A percentile compares a stretch with the other conserved stretches of the same genome.
Evolutionary conservation across 1,140 invertebrate genomes (phyloP).

Genomic region (Metaphire vulgaris): DNA sequence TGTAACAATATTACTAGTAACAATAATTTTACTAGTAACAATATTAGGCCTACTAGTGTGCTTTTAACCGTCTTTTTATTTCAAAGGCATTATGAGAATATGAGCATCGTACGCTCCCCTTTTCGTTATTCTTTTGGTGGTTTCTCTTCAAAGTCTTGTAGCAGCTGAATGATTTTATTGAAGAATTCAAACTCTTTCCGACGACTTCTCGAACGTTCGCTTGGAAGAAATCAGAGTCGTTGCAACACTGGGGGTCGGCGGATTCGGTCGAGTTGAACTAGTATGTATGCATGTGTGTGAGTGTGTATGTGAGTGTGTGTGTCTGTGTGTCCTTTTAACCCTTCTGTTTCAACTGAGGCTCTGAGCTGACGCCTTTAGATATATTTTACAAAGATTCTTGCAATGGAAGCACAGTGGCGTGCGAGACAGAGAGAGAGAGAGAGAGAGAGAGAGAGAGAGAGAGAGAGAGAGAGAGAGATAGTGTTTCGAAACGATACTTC

Average conservation of each 20-base stretch:
- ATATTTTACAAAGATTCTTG: neutral
- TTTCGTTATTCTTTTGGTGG: neutral
- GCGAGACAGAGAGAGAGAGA: neutral
- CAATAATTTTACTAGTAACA: too few species aligned
- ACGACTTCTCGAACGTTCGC: constrained; percentile 52
- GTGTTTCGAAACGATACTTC: too few species aligned
- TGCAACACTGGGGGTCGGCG: constrained; percentile 81
- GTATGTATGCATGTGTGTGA: constrained; percentile 51
- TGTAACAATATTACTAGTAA: too few species aligned
- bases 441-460: too few species aligned
- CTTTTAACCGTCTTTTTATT: too few species aligned
- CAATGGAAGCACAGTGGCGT: neutral
- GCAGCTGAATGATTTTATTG: too few species aligned
- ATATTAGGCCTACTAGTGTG: too few species aligned
- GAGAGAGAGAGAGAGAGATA: too few species aligned
- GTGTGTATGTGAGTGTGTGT: neutral
- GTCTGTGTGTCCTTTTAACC: too few species aligned
- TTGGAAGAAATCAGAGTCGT: constrained; percentile 73
- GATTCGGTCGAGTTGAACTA: constrained; percentile 84
- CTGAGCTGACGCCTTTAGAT: neutral
- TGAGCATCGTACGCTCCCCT: neutral
- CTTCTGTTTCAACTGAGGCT: too few species aligned
- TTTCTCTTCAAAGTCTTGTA: neutral
- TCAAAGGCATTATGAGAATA: too few species aligned
- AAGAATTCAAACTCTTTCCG: too few species aligned